A percentile compares a stretch with the other conserved stretches of the same genome.
Evolutionary conservation across 2,888 invertebrate genomes (phyloP).

Genomic region (Luperina testacea): DNA sequence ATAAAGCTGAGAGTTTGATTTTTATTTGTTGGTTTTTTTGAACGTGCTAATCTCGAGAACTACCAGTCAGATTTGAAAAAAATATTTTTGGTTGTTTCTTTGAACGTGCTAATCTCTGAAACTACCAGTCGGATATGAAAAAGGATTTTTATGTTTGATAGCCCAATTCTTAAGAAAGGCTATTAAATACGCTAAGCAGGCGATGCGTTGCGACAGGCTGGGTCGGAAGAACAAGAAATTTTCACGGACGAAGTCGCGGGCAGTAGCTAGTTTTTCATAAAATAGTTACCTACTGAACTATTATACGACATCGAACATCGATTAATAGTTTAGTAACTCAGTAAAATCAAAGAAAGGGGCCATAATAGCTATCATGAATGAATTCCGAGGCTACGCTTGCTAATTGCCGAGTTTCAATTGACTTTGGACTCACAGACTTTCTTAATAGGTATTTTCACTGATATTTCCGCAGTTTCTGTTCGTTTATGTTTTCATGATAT

Average conservation of each 20-base stretch:
- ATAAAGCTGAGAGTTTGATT: neutral
- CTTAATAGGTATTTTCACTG: neutral
- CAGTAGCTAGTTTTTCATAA: neutral
- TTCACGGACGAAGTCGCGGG: neutral
- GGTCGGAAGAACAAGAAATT: neutral
- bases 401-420: slow-evolving; percentile 25
- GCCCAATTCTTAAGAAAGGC: neutral
- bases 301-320: neutral
- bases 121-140: neutral
- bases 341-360: slow-evolving; percentile 1
- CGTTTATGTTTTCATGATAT: neutral
- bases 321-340: neutral
- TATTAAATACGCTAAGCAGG: neutral
- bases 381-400: neutral
- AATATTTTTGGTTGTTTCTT: too few relatives aligned
- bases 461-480: neutral
- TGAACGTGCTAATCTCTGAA: too few relatives aligned
- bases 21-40: too few relatives aligned
- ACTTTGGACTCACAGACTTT: neutral
- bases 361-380: slow-evolving; percentile 7
- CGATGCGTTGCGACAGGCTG: neutral
- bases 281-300: neutral
- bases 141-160: neutral
- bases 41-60: too few relatives aligned
- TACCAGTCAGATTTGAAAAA: too few relatives aligned